Base-by-base conservation (phyloP, 2,797 vertebrate genomes). In the Aselliscus stoliczkanus region DNA sequence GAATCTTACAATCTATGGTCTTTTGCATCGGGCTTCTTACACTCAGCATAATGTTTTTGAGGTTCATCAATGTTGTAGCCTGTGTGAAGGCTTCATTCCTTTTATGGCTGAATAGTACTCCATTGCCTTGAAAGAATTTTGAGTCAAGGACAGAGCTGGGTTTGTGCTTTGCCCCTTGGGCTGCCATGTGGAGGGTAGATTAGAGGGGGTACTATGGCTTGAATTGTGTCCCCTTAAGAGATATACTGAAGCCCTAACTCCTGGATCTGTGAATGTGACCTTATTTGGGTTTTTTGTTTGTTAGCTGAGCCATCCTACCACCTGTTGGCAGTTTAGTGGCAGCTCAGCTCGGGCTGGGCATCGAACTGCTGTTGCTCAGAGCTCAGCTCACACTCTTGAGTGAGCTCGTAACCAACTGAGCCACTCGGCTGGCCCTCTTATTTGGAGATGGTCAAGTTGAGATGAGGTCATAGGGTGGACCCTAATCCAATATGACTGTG, bases 61-160 rank as follows among this genome's bases (percentile, higher is more conserved):
- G 64, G 11, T 47, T 72, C 75, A 6, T 13, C 5, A 0, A 7
- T 44, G n/a, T 2, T 25, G 6, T 47, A 5, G 44, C 11, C 0
- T 15, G 25, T 4, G 5, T 34, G 42, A 11, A 13, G 1, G 27
- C 29, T 79, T 44, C 11, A 0, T 20, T 42, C 23, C 42, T 31
- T 81, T 58, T 10, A 10, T 4, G 21, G 23, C 13, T 58, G 50
- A 42, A 39, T 23, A 50, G 25, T 50, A 84, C 7, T 39, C 34
- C 67, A 4, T 5, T 20, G 31, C 47, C 73, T 70, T 20, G 13
- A 34, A 25, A 62, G 42, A 42, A 47, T 21, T 39, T 13, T 27
- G 72, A 79, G 65, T 29, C 60, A 75, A 7, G 72, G 31, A 18
- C 18, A 17, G 14, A 31, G 29, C 7, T 1, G 1, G 64, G 9